Evolutionary conservation across 2,797 vertebrate genomes (phyloP).

Genomic region (Phalanger gymnotis): DNA sequence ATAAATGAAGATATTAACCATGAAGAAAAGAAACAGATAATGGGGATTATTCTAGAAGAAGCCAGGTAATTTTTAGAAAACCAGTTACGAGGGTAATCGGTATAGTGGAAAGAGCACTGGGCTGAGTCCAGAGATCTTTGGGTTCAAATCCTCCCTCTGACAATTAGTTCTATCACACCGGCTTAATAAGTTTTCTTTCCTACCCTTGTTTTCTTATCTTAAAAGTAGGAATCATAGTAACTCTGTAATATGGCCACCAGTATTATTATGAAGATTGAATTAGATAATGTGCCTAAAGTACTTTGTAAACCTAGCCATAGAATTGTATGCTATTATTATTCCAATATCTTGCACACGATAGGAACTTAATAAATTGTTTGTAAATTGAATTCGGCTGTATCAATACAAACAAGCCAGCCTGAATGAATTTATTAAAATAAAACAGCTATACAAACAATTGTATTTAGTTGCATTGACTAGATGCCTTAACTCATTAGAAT

Average conservation of each 20-base stretch:
- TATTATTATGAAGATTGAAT: background rate
- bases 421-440: background rate
- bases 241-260: background rate
- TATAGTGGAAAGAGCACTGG: background rate
- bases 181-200: background rate
- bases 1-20: slow-evolving; percentile 95
- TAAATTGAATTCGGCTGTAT: background rate
- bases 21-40: slow-evolving; percentile 88
- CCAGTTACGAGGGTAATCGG: background rate
- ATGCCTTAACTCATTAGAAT: background rate
- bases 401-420: fast-evolving
- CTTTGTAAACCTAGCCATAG: background rate
- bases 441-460: background rate
- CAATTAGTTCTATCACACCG: background rate
- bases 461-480: background rate
- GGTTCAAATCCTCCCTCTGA: background rate
- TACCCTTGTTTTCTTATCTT: background rate
- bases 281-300: background rate
- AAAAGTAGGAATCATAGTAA: background rate
- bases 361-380: background rate
- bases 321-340: background rate
- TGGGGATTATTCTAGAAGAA: slow-evolving; percentile 92
- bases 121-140: background rate
- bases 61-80: slow-evolving; percentile 88
- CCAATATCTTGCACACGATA: background rate